Evolutionary conservation across 1,140 invertebrate species (phyloP).

Genomic region (Papilio machaon): DNA sequence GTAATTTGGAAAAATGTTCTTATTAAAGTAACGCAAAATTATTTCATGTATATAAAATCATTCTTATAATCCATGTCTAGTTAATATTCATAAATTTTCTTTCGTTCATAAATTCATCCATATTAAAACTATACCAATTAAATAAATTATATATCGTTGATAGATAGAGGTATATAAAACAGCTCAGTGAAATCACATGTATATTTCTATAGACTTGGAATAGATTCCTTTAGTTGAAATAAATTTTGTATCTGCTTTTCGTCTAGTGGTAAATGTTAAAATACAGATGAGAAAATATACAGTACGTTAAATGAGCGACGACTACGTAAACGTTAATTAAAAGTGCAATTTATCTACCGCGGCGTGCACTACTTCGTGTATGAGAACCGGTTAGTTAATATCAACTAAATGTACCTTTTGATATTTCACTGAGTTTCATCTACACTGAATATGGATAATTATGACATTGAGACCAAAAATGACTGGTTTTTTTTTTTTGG

Average conservation of each 20-base stretch:
- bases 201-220: too few species aligned
- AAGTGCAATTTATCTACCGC: slow-evolving; percentile 59
- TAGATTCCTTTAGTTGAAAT: too few species aligned
- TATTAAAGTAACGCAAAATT: too few species aligned
- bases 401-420: slow-evolving; percentile 7
- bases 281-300: slow-evolving; percentile 3
- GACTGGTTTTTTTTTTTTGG: not conserved
- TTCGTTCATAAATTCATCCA: too few species aligned
- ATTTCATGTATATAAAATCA: too few species aligned
- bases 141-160: too few species aligned
- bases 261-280: not conserved
- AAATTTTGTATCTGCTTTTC: not conserved
- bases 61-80: too few species aligned
- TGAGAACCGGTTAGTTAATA: slow-evolving; percentile 1
- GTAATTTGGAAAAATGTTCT: too few species aligned
- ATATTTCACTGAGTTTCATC: not conserved
- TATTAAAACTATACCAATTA: too few species aligned
- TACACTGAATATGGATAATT: not conserved
- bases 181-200: too few species aligned
- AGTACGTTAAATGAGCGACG: slow-evolving; percentile 34
- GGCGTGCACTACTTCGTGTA: slow-evolving; percentile 3
- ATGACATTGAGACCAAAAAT: not conserved
- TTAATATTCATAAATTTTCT: too few species aligned
- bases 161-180: too few species aligned
- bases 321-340: slow-evolving; percentile 60